These are phyloP conservation scores for Pogonus chalceus DNA, from an alignment of 1,140 invertebrate species.

Conservation along the genomic window DNA sequence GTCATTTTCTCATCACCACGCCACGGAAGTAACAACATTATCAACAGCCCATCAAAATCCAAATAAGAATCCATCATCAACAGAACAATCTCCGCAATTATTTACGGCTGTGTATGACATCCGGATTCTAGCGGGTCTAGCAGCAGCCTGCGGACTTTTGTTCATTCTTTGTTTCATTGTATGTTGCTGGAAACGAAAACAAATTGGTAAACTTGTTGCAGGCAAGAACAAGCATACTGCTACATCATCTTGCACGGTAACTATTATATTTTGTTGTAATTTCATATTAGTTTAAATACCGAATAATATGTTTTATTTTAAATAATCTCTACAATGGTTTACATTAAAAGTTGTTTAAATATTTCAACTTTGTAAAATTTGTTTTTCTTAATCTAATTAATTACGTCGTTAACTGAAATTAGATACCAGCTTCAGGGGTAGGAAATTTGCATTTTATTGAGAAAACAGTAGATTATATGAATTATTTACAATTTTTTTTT, in stretches of 20 bases:
- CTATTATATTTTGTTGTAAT: background rate
- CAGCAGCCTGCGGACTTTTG: background rate
- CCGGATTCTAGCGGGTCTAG: background rate
- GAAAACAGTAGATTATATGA: too few relatives aligned
- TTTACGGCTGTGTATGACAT: background rate
- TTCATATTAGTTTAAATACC: background rate
- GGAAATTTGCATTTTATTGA: too few relatives aligned
- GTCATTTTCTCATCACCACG: background rate
- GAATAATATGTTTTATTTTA: background rate
- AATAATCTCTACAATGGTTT: background rate
- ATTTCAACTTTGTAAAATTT: background rate
- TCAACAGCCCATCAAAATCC: background rate
- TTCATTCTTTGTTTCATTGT: slow-evolving; percentile 10
- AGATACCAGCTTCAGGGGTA: too few relatives aligned
- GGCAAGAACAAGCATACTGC: background rate
- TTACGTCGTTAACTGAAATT: background rate
- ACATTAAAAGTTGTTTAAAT: background rate
- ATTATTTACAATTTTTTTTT: too few relatives aligned
- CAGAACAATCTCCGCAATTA: background rate
- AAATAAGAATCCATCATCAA: background rate
- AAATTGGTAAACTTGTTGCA: background rate
- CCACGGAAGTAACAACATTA: background rate
- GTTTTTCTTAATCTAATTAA: background rate
- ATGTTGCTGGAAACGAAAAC: slow-evolving; percentile 21
- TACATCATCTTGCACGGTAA: background rate